phyloP scores from a whole-genome alignment of 2,888 invertebrate species.

The Geotrupes spiniger region DNA sequence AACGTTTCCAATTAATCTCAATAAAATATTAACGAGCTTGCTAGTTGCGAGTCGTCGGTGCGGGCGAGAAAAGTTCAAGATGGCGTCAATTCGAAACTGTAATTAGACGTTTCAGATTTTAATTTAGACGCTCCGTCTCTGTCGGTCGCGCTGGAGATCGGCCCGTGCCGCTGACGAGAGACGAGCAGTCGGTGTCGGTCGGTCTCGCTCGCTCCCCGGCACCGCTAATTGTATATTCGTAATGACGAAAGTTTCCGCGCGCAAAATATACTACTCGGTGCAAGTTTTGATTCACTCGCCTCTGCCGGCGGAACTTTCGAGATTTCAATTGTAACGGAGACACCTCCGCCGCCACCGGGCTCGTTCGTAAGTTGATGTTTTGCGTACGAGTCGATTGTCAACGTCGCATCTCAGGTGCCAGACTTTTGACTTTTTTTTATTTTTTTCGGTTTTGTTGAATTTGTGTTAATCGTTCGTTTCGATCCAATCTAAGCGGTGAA shows the following conservation, averaged over 20 bases:
- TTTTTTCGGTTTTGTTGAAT: too few species aligned
- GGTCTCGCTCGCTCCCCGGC: not conserved
- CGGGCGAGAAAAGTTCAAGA: conserved; percentile 40
- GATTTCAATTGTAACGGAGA: too few species aligned
- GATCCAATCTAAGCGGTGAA: too few species aligned
- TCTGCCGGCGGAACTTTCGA: too few species aligned
- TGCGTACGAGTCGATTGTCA: too few species aligned
- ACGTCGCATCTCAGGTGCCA: too few species aligned
- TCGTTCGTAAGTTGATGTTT: too few species aligned
- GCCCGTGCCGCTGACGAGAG: not conserved
- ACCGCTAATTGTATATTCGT: conserved; percentile 27
- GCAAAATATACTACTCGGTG: too few species aligned
- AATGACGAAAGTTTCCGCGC: conserved; percentile 26
- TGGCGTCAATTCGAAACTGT: conserved; percentile 42
- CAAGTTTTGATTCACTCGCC: too few species aligned
- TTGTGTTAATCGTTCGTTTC: too few species aligned
- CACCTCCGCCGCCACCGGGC: too few species aligned
- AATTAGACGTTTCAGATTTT: conserved; percentile 46
- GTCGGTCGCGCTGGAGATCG: conserved; percentile 30
- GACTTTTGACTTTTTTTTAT: too few species aligned
- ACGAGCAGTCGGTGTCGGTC: not conserved
- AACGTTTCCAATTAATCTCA: conserved; percentile 14
- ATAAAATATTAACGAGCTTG: conserved; percentile 17
- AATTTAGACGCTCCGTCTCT: conserved; percentile 41
- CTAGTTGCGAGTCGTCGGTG: not conserved